phyloP scores from a whole-genome alignment of 2,113 vertebrate genomes.

The Laterallus jamaicensis region DNA sequence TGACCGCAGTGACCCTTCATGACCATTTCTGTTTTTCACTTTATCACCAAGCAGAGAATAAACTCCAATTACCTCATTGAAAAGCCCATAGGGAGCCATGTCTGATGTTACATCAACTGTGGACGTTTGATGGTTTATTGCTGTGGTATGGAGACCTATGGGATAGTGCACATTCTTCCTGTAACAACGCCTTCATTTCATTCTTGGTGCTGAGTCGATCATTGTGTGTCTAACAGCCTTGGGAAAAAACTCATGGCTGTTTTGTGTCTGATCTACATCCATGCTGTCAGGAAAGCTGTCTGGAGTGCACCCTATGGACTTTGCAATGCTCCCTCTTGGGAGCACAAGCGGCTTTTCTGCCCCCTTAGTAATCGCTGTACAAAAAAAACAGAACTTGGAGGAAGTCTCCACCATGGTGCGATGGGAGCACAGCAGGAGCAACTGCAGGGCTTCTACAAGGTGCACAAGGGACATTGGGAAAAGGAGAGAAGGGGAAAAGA shows the following conservation, averaged over 20 bases:
- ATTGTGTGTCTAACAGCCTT: not conserved
- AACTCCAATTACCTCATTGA: constrained; percentile 13
- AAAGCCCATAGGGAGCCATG: not conserved
- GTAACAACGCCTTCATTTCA: not conserved
- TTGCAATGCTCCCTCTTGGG: not conserved
- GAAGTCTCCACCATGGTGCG: not conserved
- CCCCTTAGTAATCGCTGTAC: not conserved
- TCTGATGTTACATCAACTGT: not conserved
- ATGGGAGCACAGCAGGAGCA: not conserved
- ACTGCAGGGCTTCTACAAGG: not conserved
- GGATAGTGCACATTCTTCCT: not conserved
- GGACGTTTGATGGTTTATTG: not conserved
- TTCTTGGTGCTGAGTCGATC: not conserved
- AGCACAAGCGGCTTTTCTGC: not conserved
- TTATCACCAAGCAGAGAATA: constrained; percentile 7
- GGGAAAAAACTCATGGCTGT: not conserved
- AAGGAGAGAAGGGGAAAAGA: not conserved
- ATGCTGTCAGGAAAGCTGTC: not conserved
- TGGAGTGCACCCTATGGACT: not conserved
- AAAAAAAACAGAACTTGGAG: not conserved
- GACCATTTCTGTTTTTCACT: not conserved
- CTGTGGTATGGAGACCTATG: not conserved
- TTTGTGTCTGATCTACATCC: not conserved
- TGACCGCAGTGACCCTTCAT: not conserved
- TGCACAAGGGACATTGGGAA: not conserved